Conservation (phyloP, 1,140 invertebrate genomes). For the Lepeophtheirus salmonis region DNA sequence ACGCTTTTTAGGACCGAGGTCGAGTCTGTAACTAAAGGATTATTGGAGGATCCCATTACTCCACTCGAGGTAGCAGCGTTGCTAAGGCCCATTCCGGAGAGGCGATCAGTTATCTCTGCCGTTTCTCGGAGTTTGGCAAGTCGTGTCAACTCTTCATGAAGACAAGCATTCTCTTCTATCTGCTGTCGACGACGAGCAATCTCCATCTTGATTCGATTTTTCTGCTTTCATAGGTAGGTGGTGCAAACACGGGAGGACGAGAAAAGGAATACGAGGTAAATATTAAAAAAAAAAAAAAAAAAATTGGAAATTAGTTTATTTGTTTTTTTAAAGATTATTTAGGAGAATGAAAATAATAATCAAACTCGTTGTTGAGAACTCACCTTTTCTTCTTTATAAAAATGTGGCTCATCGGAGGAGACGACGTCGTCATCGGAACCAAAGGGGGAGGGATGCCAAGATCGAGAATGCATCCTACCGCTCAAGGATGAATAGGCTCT, state of each 20-base stretch:
- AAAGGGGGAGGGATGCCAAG: constrained; percentile 40
- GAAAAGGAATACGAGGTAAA: no score
- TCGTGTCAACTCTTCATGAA: constrained; percentile 37
- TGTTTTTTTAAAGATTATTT: no score
- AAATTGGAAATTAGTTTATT: no score
- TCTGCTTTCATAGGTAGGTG: constrained; percentile 24
- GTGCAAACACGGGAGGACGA: no score
- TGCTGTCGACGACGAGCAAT: constrained; percentile 40
- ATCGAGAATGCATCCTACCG: constrained; percentile 27
- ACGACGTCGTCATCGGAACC: constrained; percentile 33
- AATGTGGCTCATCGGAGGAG: constrained; percentile 31
- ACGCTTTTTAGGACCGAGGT: constrained; percentile 33
- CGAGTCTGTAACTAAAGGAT: constrained; percentile 23
- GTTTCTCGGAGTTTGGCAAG: constrained; percentile 32
- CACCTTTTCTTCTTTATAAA: constrained; percentile 35
- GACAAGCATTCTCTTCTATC: constrained; percentile 39
- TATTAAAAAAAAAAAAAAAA: no score
- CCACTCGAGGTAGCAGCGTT: constrained; percentile 20
- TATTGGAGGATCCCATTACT: constrained; percentile 23
- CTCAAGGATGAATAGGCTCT: constrained; percentile 17
- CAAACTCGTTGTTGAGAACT: background rate
- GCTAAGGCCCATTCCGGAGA: background rate
- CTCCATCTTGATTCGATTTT: constrained; percentile 41
- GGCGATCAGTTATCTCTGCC: constrained; percentile 25
- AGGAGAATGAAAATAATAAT: no score